phyloP scores from a whole-genome alignment of 2,797 vertebrate species.

The Oryzias dopingdopingensis region DNA sequence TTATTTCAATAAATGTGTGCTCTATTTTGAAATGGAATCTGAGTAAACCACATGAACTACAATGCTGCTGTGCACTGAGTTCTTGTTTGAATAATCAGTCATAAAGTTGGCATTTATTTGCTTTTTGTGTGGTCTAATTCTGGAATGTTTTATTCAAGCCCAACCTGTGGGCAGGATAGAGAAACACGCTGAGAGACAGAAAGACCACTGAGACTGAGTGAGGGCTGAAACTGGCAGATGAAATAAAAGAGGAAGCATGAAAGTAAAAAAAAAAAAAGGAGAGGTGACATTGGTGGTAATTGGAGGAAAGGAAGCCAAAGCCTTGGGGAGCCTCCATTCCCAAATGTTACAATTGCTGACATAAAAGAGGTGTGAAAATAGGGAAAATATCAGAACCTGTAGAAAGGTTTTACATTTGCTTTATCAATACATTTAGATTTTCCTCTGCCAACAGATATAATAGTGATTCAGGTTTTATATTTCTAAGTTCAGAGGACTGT shows the following conservation, averaged over 20 bases:
- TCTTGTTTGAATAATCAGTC: conserved; percentile 14
- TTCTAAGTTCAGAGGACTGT: conserved; percentile 26
- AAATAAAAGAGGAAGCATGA: conserved; percentile 21
- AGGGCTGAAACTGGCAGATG: conserved; percentile 19
- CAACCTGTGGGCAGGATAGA: conserved; percentile 13
- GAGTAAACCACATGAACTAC: conserved; percentile 27
- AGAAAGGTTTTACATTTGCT: conserved; percentile 21
- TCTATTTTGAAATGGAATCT: conserved; percentile 43
- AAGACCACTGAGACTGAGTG: conserved; percentile 4
- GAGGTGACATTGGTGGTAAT: conserved; percentile 73
- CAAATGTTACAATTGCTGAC: conserved; percentile 26
- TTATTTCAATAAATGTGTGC: too few species aligned
- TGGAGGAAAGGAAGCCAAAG: conserved; percentile 55
- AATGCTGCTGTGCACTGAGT: conserved; percentile 19
- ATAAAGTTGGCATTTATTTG: conserved; percentile 26
- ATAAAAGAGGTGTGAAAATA: conserved; percentile 26
- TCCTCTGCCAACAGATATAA: conserved; percentile 22
- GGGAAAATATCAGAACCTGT: conserved; percentile 1
- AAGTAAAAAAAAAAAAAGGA: conserved; percentile 9
- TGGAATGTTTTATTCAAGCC: conserved; percentile 18
- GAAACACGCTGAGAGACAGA: conserved; percentile 16
- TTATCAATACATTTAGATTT: conserved; percentile 25
- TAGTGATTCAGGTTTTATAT: conserved; percentile 31
- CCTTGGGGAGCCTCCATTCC: conserved; percentile 41
- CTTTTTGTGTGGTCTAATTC: conserved; percentile 14